Evolutionary conservation across 2,888 invertebrate species (phyloP), one percentile per base, ranked within the genome.

Genomic region (Notodonta dromedarius): DNA sequence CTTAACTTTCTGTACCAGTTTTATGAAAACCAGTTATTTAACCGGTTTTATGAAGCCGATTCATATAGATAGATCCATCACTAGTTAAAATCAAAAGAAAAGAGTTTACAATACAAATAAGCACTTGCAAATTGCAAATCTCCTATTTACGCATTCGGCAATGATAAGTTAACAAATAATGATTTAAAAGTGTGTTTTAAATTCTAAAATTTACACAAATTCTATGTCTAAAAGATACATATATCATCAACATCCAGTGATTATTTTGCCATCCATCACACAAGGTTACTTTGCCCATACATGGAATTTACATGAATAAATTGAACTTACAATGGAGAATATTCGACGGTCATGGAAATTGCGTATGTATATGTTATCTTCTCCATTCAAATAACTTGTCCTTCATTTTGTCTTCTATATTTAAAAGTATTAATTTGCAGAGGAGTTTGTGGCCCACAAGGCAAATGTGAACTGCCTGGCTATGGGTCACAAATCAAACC

Each of bases 381-480:
- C 7, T 11, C 42, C 12, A 4, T 48, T 46, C 9, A 0, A 56
- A 51, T 60, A 14, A 14, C 13, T 48, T 61, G 5, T 11, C n/a
- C 0, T 48, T 12, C 32, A 35, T 50, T 39, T 50, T 12, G 46
- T 46, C 46, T 56, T 32, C 9, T 13, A 53, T 24, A 62, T 53
- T 55, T 50, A 24, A 35, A 35, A 13, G 13, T 14, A 48, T 60
- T 63, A 40, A 51, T 7, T 94, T 94, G 53, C 94, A 97, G 96
- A 98, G 93, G 98, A 98, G 84, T 97, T 98, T 89, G 95, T 96
- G 74, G 98, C 98, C 66, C 98, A 98, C 94, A 94, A 95, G 82
- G 96, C 97, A 76, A 97, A 97, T 90, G 98, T 98, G 78, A 98
- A 97, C 84, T 98, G 98, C 83, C 90, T 98, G 80, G 97, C 98